Evolutionary conservation across 2,888 invertebrate genomes (phyloP).

Genomic region (Loripinus fragilis): DNA sequence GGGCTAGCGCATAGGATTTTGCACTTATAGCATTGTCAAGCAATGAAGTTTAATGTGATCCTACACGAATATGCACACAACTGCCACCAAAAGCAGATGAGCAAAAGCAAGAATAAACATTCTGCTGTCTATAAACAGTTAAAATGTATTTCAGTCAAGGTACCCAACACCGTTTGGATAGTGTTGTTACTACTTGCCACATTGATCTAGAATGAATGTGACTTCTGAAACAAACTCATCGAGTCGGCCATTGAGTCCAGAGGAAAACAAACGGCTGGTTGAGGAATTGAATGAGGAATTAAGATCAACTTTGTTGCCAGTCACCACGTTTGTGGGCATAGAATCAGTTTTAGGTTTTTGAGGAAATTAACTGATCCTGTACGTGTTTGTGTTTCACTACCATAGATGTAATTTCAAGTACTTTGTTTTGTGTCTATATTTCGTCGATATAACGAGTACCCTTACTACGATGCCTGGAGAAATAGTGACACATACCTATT

Average conservation of each 20-base stretch:
- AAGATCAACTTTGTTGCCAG: slow-evolving; percentile 19
- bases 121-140: too few relatives aligned
- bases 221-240: too few relatives aligned
- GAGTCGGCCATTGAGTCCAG: background rate
- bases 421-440: slow-evolving; percentile 33
- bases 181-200: too few relatives aligned
- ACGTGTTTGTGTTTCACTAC: slow-evolving; percentile 25
- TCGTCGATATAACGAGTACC: slow-evolving; percentile 25
- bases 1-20: too few relatives aligned
- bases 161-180: too few relatives aligned
- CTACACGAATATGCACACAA: too few relatives aligned
- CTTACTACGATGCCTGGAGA: slow-evolving; percentile 50
- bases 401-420: slow-evolving; percentile 35
- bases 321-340: slow-evolving; percentile 32
- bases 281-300: slow-evolving; percentile 32
- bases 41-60: too few relatives aligned
- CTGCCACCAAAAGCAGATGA: too few relatives aligned
- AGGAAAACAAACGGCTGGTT: background rate
- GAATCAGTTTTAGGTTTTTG: slow-evolving; percentile 32
- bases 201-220: too few relatives aligned
- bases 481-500: slow-evolving; percentile 31
- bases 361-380: slow-evolving; percentile 27
- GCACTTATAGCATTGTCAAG: too few relatives aligned
- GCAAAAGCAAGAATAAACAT: too few relatives aligned
- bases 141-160: too few relatives aligned